phyloP scores from a whole-genome alignment of 2,888 invertebrate genomes.

The Keiferia lycopersicella region DNA sequence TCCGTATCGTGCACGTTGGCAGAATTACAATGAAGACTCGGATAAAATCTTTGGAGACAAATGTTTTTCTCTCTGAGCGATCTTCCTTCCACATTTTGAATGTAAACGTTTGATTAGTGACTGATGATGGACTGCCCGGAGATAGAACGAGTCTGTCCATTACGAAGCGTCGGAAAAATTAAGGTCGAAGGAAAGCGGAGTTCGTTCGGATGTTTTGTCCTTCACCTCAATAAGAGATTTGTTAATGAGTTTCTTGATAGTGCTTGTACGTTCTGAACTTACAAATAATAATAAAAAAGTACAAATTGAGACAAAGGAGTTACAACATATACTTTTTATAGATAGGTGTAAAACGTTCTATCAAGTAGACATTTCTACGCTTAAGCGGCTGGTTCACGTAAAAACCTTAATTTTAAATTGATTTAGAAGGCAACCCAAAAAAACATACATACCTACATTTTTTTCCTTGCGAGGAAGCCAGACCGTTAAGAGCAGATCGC shows the following conservation, averaged over 20 bases:
- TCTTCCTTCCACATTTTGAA: constrained; percentile 43
- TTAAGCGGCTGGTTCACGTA: too few relatives aligned
- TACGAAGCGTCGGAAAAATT: constrained; percentile 16
- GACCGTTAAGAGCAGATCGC: too few relatives aligned
- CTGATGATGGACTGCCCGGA: constrained; percentile 14
- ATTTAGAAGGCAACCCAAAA: too few relatives aligned
- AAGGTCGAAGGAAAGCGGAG: constrained; percentile 3
- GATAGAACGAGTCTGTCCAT: constrained; percentile 13
- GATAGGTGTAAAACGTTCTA: too few relatives aligned
- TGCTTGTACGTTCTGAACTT: not conserved
- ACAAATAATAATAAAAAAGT: not conserved
- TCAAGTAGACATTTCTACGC: too few relatives aligned
- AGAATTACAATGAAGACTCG: constrained; percentile 62
- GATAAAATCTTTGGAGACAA: constrained; percentile 52
- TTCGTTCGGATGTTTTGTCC: constrained; percentile 10
- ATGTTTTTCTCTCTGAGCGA: constrained; percentile 42
- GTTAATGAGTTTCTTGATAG: not conserved
- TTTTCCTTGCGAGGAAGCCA: too few relatives aligned
- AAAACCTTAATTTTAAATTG: too few relatives aligned
- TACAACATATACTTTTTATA: too few relatives aligned
- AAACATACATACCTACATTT: too few relatives aligned
- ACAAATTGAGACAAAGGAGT: too few relatives aligned
- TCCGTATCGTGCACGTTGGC: constrained; percentile 59
- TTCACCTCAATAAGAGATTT: not conserved
- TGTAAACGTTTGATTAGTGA: constrained; percentile 43